These are phyloP conservation scores for Nemopilema nomurai DNA, from an alignment of 30 jellyfish, hydroid and myxozoan genomes.

Conservation along the genomic window DNA sequence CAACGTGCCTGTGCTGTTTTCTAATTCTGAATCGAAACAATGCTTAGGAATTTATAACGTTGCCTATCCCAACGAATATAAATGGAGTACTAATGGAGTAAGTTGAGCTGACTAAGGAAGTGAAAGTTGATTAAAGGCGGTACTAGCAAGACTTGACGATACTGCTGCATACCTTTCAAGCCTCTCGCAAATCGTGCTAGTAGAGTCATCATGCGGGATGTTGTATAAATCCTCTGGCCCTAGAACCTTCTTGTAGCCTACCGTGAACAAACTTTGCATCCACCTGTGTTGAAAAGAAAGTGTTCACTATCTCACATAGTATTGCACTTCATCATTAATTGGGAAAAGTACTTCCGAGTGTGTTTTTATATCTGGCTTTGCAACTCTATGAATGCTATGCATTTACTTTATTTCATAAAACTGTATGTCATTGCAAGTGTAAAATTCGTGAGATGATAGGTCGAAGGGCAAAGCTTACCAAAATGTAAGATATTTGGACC, in stretches of 20 bases:
- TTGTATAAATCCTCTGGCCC: slow-evolving; percentile 63
- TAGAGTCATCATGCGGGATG: slow-evolving; percentile 39
- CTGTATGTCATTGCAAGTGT: no score
- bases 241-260: slow-evolving; percentile 66
- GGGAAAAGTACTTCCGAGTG: background rate
- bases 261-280: slow-evolving; percentile 68
- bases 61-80: no score
- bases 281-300: slow-evolving; percentile 49
- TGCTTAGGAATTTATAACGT: no score
- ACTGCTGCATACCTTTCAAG: slow-evolving; percentile 69
- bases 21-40: no score
- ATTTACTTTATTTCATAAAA: no score
- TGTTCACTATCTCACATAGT: background rate
- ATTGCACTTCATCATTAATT: background rate
- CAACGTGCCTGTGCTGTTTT: no score
- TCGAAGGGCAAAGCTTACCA: no score
- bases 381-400: no score
- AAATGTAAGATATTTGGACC: slow-evolving; percentile 65
- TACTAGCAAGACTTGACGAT: background rate
- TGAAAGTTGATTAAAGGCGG: no score
- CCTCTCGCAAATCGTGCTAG: slow-evolving; percentile 41
- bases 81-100: no score
- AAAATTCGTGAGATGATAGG: no score
- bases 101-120: no score
- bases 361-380: background rate